Evolutionary conservation across 53 echinoderm and acorn worm genomes (phyloP).

Genomic region (Antedon mediterranea): DNA sequence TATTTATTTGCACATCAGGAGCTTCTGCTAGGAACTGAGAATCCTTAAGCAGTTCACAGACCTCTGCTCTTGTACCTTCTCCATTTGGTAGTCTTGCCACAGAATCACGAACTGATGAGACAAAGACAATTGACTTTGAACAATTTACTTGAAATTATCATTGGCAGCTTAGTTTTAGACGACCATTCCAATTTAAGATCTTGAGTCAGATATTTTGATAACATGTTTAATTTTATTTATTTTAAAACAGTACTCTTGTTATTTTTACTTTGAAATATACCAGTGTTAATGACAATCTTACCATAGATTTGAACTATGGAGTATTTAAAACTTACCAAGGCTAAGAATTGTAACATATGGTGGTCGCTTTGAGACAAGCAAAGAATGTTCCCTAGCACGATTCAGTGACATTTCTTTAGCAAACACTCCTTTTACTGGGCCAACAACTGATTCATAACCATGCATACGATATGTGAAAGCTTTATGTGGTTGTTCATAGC

Average conservation of each 20-base stretch:
- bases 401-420: slow-evolving; percentile 60
- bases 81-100: slow-evolving; percentile 86
- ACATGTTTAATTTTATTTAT: too few species aligned
- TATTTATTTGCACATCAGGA: slow-evolving; percentile 63
- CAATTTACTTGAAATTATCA: too few species aligned
- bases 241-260: too few species aligned
- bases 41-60: slow-evolving; percentile 86
- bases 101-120: slow-evolving; percentile 64
- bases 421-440: slow-evolving; percentile 86
- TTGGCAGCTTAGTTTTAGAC: too few species aligned
- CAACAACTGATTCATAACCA: slow-evolving; percentile 67
- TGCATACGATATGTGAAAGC: slow-evolving; percentile 59
- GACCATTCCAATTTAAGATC: too few species aligned
- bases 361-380: slow-evolving; percentile 80
- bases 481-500: slow-evolving; percentile 81
- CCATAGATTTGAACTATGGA: too few species aligned
- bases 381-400: slow-evolving; percentile 81
- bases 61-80: slow-evolving; percentile 71
- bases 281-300: too few species aligned
- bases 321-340: slow-evolving; percentile 36
- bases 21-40: slow-evolving; percentile 70
- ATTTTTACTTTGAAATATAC: too few species aligned
- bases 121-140: not conserved
- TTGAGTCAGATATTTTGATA: too few species aligned
- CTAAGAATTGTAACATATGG: slow-evolving; percentile 90